These are phyloP conservation scores for Tenrec ecaudatus DNA, from an alignment of 2,113 vertebrate genomes.

Conservation along the genomic window DNA sequence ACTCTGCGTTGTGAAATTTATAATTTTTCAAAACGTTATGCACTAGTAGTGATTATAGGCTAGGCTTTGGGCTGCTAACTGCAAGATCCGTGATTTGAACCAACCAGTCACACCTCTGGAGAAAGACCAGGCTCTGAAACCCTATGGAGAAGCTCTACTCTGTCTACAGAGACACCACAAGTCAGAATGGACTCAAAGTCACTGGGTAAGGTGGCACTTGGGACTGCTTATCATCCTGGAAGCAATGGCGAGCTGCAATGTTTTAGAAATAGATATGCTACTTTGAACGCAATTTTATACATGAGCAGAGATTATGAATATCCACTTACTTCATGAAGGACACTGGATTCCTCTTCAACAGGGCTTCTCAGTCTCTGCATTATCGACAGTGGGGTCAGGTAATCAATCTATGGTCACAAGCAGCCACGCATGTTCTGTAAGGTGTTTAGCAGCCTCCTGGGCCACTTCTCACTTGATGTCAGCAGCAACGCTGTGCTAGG, in stretches of 20 bases:
- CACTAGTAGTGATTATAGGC: neutral
- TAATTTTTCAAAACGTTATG: neutral
- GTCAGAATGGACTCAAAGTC: too few relatives aligned
- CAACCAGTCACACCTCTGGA: too few relatives aligned
- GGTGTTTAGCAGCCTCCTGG: neutral
- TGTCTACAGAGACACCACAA: too few relatives aligned
- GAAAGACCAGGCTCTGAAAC: too few relatives aligned
- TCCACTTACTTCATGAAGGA: neutral
- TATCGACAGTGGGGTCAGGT: fast-evolving
- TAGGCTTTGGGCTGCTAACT: too few relatives aligned
- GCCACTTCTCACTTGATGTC: neutral
- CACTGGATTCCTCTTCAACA: neutral
- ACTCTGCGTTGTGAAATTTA: slow-evolving; percentile 28
- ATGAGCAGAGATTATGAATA: neutral
- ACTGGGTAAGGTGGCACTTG: too few relatives aligned
- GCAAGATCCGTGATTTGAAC: too few relatives aligned
- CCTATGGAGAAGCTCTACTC: too few relatives aligned
- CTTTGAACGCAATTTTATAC: neutral
- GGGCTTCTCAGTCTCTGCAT: neutral
- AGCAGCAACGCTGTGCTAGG: neutral
- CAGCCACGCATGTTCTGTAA: neutral
- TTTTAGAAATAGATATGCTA: slow-evolving; percentile 34
- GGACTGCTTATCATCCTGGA: neutral
- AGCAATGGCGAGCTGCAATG: neutral
- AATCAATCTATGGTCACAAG: too few relatives aligned